Percentiles rank a stretch among this genome's conserved stretches.
Conservation (phyloP, 2,113 vertebrate species). For the Chloroceryle aenea region DNA sequence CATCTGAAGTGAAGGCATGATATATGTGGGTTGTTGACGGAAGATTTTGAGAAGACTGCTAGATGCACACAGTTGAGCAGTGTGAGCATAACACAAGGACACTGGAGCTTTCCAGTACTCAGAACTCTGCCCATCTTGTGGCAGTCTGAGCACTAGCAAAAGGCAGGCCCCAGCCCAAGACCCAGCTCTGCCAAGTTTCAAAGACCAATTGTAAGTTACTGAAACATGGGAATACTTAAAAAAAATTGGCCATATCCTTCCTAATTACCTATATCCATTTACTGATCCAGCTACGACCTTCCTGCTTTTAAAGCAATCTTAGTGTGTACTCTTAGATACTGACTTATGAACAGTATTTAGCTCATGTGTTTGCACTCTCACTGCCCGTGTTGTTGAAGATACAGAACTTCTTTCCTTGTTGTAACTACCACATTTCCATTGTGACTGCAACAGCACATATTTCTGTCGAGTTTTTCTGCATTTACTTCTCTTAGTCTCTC, state of each 20-base stretch:
- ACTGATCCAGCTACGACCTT: not conserved
- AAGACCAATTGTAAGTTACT: not conserved
- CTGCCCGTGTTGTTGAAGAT: not conserved
- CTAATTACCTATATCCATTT: not conserved
- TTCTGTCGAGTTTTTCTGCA: not conserved
- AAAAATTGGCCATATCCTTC: not conserved
- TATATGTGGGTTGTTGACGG: not conserved
- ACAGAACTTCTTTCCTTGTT: not conserved
- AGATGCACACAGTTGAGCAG: accelerated
- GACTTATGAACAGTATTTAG: not conserved
- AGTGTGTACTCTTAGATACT: not conserved
- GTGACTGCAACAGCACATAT: not conserved
- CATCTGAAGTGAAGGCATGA: not conserved
- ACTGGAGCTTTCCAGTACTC: not conserved
- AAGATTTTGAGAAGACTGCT: not conserved
- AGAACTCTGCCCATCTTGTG: not conserved
- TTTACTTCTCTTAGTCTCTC: not conserved
- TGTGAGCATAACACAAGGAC: not conserved
- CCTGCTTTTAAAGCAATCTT: not conserved
- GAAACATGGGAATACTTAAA: not conserved
- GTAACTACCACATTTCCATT: not conserved
- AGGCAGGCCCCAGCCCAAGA: not conserved
- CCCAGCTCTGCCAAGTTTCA: not conserved
- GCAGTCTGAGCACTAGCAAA: not conserved
- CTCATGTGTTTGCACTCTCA: not conserved